Base-by-base conservation (phyloP, 2,888 invertebrate genomes). In the Scaptomyza caliginosa region DNA sequence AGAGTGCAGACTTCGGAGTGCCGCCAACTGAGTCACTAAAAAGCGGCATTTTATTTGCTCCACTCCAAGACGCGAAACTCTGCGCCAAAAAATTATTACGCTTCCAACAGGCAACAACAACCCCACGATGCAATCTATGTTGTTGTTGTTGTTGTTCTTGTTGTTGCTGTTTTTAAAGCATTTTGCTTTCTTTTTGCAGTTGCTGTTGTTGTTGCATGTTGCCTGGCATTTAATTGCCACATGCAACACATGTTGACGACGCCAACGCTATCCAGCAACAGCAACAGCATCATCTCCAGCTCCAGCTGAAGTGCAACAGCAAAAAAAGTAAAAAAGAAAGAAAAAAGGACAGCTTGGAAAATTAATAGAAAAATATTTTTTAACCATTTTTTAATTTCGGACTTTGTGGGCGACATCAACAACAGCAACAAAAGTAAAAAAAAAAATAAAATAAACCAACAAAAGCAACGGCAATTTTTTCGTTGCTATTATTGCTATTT, bases 161-260 rank as follows among this genome's bases (percentile, higher is more conserved):
- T 55, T 45, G 30, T 42, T 52, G 42, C 38, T 51, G 30, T 4
- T 30, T 2, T 30, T 30, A n/a, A 32, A 54, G 45, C 43, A 45
- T 60, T 68, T 57, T 74, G 62, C 59, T 77, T 75, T 78, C 69
- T 65, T 65, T 65, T 57, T 67, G 51, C 57, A 48, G 30, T 42
- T 52, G 42, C 38, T 51, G 30, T 4, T 30, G 5, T 30, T 30
- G n/a, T n/a, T 30, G 30, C n/a, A 30, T 30, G 32, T 13, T 32
- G 74, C 59, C 63, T 67, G 79, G 79, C 74, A 82, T 85, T 81
- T 85, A 81, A 85, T 81, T 81, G 86, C 81, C 81, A 76, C 83
- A 81, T 81, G 81, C 81, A 85, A 85, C 81, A 81, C 86, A 81
- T 85, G 81, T 78, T 82, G 86, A 74, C 67, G 74, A 67, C 75